Conservation (phyloP, 30 jellyfish, hydroid and myxozoan genomes). For the Chrysaora quinquecirrha region DNA sequence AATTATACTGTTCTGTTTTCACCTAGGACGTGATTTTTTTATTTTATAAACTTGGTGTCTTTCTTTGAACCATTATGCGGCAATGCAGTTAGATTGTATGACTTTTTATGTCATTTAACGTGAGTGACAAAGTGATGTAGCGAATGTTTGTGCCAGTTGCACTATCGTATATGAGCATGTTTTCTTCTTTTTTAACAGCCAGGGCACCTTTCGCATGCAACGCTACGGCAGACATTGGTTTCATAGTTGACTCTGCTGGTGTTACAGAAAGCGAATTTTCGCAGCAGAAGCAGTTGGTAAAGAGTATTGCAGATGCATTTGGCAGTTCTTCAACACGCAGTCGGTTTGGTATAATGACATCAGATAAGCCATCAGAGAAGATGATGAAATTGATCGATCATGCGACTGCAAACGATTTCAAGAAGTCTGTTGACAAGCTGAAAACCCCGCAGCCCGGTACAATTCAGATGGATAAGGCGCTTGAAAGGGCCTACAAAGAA, state of each 20-base stretch:
- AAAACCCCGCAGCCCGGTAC: constrained; percentile 16
- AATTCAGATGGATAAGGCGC: constrained; percentile 39
- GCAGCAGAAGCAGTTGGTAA: constrained; percentile 5
- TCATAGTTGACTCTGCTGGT: constrained; percentile 1
- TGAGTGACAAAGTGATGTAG: too few species aligned
- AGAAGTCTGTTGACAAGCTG: constrained; percentile 37
- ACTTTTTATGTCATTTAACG: too few species aligned
- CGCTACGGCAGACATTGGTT: constrained; percentile 14
- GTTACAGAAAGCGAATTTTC: background rate
- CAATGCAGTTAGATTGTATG: background rate
- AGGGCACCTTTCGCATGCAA: background rate
- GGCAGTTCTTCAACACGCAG: background rate
- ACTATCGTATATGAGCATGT: background rate
- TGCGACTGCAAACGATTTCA: constrained; percentile 20
- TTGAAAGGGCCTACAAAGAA: constrained; percentile 25
- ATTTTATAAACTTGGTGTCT: too few species aligned
- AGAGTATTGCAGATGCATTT: constrained; percentile 6
- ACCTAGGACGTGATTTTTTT: too few species aligned
- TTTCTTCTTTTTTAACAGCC: constrained; percentile 1
- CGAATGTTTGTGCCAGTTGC: too few species aligned
- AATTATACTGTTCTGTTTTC: too few species aligned
- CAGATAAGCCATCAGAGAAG: constrained; percentile 16
- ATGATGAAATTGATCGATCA: constrained; percentile 29
- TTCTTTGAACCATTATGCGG: too few species aligned
- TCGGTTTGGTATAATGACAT: constrained; percentile 31